Evolutionary conservation across 2,888 invertebrate genomes (phyloP).

Genomic region (Phengaris alcon): DNA sequence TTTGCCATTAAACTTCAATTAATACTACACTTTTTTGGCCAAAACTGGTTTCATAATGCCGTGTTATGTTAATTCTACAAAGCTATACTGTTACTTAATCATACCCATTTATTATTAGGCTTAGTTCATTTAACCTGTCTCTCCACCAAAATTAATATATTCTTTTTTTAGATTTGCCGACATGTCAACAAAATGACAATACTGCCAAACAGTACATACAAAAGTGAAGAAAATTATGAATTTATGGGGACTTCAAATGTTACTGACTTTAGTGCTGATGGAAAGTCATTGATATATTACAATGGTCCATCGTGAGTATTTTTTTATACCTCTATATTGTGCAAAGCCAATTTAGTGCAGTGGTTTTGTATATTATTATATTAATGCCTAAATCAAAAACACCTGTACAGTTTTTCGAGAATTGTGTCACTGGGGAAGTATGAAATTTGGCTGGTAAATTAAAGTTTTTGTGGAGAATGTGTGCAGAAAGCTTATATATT

Average conservation of each 20-base stretch:
- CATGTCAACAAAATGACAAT: conserved; percentile 47
- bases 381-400: no score
- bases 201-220: conserved; percentile 39
- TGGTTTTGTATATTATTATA: no score
- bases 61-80: not conserved
- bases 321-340: not conserved
- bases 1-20: not conserved
- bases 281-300: conserved; percentile 53
- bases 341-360: not conserved
- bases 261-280: conserved; percentile 52
- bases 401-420: no score
- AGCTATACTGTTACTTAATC: not conserved
- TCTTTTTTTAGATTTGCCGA: conserved; percentile 57
- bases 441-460: no score
- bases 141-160: conserved; percentile 28
- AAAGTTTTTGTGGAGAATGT: no score
- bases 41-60: conserved; percentile 3
- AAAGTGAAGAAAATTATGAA: conserved; percentile 48
- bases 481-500: no score
- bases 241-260: conserved; percentile 52
- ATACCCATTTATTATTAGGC: not conserved
- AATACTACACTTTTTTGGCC: not conserved
- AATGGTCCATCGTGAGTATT: conserved; percentile 65
- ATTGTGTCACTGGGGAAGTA: no score
- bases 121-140: not conserved